Evolutionary conservation across 2,797 vertebrate genomes (phyloP).

Genomic region (Acanthiza pusilla): DNA sequence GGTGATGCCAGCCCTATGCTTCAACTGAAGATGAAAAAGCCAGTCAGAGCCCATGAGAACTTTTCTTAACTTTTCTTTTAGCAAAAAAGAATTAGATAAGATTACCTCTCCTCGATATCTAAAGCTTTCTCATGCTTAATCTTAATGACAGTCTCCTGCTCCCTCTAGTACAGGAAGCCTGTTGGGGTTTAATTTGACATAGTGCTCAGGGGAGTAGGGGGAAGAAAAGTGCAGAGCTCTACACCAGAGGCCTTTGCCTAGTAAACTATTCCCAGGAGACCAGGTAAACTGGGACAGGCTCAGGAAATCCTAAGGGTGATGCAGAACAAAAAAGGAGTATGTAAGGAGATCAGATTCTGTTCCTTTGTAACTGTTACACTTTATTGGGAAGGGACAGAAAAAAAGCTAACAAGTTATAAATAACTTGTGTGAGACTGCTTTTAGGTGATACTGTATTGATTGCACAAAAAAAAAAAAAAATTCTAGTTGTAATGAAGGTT

Average conservation of each 20-base stretch:
- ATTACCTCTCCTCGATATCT: not conserved
- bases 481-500: slow-evolving; percentile 11
- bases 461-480: not conserved
- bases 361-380: not conserved
- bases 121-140: not conserved
- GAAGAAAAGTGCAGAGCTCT: not conserved
- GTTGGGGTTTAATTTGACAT: not conserved
- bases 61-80: not conserved
- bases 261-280: not conserved
- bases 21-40: not conserved
- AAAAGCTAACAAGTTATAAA: not conserved
- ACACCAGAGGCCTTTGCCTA: not conserved
- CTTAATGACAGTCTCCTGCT: not conserved
- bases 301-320: not conserved
- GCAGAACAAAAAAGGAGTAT: not conserved
- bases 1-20: not conserved
- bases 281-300: not conserved
- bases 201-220: not conserved
- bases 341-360: not conserved
- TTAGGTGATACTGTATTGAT: slow-evolving; percentile 6
- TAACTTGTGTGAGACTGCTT: not conserved
- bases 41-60: not conserved
- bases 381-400: not conserved
- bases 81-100: not conserved
- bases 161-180: not conserved